These are phyloP conservation scores for Pluvianellus socialis DNA, from an alignment of 2,113 vertebrate species.

Conservation along the genomic window DNA sequence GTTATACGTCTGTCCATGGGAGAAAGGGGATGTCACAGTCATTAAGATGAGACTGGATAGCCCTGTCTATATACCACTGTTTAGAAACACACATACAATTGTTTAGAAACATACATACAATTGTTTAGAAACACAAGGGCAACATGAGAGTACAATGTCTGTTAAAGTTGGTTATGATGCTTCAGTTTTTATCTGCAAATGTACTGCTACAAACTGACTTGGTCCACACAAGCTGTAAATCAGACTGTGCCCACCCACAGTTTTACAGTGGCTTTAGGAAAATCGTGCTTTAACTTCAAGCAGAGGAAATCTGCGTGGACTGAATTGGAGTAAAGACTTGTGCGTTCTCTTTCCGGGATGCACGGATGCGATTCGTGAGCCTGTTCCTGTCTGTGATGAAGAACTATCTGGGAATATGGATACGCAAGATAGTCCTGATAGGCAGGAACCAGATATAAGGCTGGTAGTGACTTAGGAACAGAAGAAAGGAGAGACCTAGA, in stretches of 20 bases:
- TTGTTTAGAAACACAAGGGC: neutral
- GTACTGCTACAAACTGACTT: neutral
- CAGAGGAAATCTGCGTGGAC: neutral
- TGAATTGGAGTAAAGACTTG: neutral
- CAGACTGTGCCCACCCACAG: neutral
- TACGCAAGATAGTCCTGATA: neutral
- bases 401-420: neutral
- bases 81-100: neutral
- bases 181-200: neutral
- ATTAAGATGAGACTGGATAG: neutral
- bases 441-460: neutral
- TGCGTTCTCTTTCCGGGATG: neutral
- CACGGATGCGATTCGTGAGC: neutral
- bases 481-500: neutral
- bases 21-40: neutral
- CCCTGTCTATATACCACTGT: neutral
- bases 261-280: neutral
- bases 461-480: neutral
- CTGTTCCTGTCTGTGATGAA: neutral
- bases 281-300: neutral
- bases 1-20: neutral
- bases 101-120: no score
- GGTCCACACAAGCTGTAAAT: neutral
- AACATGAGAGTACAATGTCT: rapidly evolving
- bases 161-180: neutral